Conservation (phyloP, 2,888 invertebrate species). For the Leptothorax acervorum region DNA sequence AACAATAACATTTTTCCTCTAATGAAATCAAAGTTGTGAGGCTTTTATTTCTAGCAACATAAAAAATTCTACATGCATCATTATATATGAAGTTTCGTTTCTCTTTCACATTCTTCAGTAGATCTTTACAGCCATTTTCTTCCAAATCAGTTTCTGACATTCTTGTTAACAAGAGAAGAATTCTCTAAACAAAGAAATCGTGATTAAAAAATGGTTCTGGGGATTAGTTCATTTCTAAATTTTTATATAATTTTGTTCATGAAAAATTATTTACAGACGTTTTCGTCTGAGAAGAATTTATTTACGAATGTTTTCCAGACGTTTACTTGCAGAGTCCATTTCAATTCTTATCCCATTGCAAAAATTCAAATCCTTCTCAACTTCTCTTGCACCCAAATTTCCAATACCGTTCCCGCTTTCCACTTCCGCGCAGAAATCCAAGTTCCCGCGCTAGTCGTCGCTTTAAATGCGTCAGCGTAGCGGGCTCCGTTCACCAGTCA, state of each 20-base stretch:
- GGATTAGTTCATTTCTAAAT: background rate
- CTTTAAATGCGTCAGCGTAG: slow-evolving; percentile 46
- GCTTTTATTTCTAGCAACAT: background rate
- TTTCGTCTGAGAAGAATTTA: background rate
- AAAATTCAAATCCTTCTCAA: slow-evolving; percentile 33
- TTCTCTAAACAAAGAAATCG: background rate
- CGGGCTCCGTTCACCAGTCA: slow-evolving; percentile 43
- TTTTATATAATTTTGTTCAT: background rate
- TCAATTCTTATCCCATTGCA: background rate
- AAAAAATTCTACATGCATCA: background rate
- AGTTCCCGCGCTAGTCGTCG: slow-evolving; percentile 39
- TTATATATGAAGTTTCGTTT: background rate
- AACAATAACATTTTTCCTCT: slow-evolving; percentile 22
- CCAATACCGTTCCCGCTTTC: slow-evolving; percentile 43
- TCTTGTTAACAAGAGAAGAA: background rate
- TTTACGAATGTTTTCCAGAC: background rate
- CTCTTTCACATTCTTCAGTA: background rate
- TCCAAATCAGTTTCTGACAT: background rate
- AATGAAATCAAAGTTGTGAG: background rate
- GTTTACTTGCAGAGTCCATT: background rate
- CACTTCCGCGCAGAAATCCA: slow-evolving; percentile 40
- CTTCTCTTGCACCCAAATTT: slow-evolving; percentile 15
- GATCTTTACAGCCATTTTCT: background rate
- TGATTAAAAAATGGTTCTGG: background rate
- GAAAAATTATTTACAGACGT: background rate